phyloP scores from a whole-genome alignment of 2,113 vertebrate species.

The pig (Sus scrofa) region DNA sequence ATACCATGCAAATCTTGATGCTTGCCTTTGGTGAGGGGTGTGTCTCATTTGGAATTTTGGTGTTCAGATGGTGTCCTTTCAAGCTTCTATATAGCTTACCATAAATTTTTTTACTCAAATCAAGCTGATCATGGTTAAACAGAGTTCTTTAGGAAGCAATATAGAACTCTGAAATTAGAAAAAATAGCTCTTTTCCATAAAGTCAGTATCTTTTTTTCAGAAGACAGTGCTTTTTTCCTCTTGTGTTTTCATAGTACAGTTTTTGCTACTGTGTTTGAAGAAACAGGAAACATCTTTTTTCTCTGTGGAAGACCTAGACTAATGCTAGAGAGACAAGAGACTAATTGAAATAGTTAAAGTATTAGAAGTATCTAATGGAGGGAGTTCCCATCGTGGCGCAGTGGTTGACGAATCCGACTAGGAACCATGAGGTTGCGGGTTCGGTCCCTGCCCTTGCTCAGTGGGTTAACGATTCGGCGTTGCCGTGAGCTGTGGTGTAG shows the following conservation, averaged over 20 bases:
- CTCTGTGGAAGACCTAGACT: neutral
- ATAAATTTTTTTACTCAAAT: slow-evolving; percentile 44
- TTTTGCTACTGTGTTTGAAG: slow-evolving; percentile 39
- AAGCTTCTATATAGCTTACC: neutral
- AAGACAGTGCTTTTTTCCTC: neutral
- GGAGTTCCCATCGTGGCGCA: too few species aligned
- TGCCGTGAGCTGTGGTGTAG: too few species aligned
- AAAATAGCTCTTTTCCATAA: slow-evolving; percentile 40
- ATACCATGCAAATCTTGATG: neutral
- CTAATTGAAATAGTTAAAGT: slow-evolving; percentile 8
- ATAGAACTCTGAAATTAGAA: slow-evolving; percentile 37
- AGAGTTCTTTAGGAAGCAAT: neutral
- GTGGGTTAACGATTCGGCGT: too few species aligned
- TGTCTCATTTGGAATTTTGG: slow-evolving; percentile 13
- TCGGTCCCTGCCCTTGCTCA: too few species aligned
- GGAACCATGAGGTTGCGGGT: too few species aligned
- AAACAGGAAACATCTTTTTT: neutral
- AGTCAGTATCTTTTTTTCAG: neutral
- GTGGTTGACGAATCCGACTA: too few species aligned
- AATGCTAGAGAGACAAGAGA: neutral
- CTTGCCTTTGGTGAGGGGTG: neutral
- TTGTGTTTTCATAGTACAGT: neutral
- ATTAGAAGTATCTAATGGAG: neutral
- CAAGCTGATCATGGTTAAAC: slow-evolving; percentile 3
- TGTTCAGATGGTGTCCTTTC: neutral